These are phyloP conservation scores for Muscicapa comitata DNA, from an alignment of 2,797 vertebrate species.

Conservation along the genomic window DNA sequence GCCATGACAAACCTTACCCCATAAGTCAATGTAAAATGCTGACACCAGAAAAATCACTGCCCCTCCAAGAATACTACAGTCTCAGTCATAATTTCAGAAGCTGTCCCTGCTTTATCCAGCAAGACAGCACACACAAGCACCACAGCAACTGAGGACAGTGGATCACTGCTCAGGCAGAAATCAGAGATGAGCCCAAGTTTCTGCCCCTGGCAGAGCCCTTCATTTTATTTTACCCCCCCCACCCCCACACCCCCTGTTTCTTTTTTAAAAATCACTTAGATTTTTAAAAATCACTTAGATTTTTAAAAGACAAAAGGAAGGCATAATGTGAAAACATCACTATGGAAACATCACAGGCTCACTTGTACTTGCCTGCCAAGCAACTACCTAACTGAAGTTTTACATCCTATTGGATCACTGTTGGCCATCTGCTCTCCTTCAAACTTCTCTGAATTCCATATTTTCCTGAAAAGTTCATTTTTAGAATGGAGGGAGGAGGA, in stretches of 20 bases:
- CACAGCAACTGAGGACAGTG: not conserved
- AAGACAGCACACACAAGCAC: not conserved
- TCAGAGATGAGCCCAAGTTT: not conserved
- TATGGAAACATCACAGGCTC: slow-evolving; percentile 72
- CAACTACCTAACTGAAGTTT: slow-evolving; percentile 53
- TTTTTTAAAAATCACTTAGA: slow-evolving; percentile 28
- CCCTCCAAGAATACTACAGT: not conserved
- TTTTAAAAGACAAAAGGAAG: slow-evolving; percentile 55
- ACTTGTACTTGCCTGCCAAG: slow-evolving; percentile 51
- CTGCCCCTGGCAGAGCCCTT: not conserved
- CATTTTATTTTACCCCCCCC: not conserved
- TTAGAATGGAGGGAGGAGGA: slow-evolving; percentile 49
- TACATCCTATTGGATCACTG: slow-evolving; percentile 47
- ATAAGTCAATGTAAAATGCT: not conserved
- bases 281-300: slow-evolving; percentile 36
- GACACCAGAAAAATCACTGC: not conserved
- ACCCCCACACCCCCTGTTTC: not conserved
- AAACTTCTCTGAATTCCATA: slow-evolving; percentile 56
- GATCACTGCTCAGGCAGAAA: not conserved
- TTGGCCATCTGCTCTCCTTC: slow-evolving; percentile 54
- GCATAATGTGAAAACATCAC: slow-evolving; percentile 60
- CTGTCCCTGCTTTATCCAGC: not conserved
- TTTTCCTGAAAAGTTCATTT: slow-evolving; percentile 66
- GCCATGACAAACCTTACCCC: not conserved
- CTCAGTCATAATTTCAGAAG: not conserved